Conservation (phyloP, 2,113 vertebrate species). For the Scomber scombrus region DNA sequence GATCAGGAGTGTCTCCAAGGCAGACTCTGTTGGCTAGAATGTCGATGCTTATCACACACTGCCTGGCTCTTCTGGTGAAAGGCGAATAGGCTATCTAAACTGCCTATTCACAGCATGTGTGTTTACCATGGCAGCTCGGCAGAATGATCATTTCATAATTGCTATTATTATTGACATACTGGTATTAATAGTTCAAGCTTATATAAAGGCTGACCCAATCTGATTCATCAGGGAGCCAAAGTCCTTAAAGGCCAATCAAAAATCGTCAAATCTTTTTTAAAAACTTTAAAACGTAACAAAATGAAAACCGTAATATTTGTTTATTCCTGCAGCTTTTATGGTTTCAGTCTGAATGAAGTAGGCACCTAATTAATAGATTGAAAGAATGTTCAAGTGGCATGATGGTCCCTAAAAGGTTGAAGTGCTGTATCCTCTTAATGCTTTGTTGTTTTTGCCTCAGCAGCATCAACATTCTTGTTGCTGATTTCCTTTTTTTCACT, state of each 20-base stretch:
- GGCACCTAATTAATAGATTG: constrained; percentile 3
- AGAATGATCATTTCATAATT: constrained; percentile 69
- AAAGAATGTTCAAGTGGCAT: neutral
- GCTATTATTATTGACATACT: constrained; percentile 64
- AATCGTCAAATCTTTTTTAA: neutral
- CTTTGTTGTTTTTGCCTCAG: neutral
- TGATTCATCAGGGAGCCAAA: constrained; percentile 21
- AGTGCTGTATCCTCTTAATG: neutral
- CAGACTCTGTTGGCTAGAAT: constrained; percentile 81
- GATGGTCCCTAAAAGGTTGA: constrained; percentile 2
- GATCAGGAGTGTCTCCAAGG: constrained; percentile 81
- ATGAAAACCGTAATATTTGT: neutral
- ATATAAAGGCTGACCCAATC: constrained; percentile 25
- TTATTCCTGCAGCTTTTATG: constrained; percentile 1
- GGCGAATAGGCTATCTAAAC: constrained; percentile 77
- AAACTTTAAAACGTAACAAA: constrained; percentile 16
- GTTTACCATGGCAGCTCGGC: constrained; percentile 62
- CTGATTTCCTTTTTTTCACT: neutral
- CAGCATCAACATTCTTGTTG: neutral
- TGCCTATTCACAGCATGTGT: constrained; percentile 71
- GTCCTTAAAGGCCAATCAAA: constrained; percentile 12
- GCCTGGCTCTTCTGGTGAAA: constrained; percentile 76
- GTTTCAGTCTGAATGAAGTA: constrained; percentile 1
- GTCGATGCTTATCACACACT: constrained; percentile 80
- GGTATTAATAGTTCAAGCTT: constrained; percentile 58